Base-by-base conservation (phyloP, 2,113 vertebrate genomes). In the Pelodiscus sinensis region DNA sequence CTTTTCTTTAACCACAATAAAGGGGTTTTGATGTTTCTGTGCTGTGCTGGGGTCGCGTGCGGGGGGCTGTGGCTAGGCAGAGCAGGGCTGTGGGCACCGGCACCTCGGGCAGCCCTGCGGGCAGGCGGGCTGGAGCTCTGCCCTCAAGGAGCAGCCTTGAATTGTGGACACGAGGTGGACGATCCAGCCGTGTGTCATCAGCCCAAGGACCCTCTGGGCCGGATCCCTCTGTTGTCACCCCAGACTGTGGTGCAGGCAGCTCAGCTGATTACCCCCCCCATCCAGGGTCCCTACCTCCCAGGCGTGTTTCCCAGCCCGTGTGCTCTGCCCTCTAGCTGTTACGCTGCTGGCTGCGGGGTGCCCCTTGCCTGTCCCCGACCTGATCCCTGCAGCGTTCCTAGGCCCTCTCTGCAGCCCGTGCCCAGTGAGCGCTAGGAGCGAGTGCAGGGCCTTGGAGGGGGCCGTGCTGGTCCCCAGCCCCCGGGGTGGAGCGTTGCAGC, bases 1-100 rank as follows among this genome's bases (percentile, higher is more conserved):
- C 78, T 87, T 91, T 91, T 91, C 80, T 91, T 87, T 84, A 58
- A 79, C 82, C 85, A 84, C 80, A 92, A 92, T 92, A 92, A 92
- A 92, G 81, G 87, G 85, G 86, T 92, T 50, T 87, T 87, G 81
- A 87, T 54, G 81, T 84, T 84, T 51, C 75, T 55, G 75, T 80
- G 73, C 19, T 62, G 18, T 65, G 22, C 10, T 52, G 50, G 24
- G 3, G 9, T 5, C 12, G 8, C 18, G 27, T 8, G 35, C 35
- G 35, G 71, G 38, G 38, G 38, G 38, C 52, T 8, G 4, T 5
- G 50, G 51, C 31, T 56, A n/a, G 52, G 54, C n/a, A 6, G 31
- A 24, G 16, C 21, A 9, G 55, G 29, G 38, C 29, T 9, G 3
- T 2, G 8, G 80, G 12, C n/a, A 29, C 3, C 10, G 31, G 79